These are phyloP conservation scores for Anguilla pacifica DNA, from an alignment of 2,797 vertebrate species.

Conservation along the genomic window DNA sequence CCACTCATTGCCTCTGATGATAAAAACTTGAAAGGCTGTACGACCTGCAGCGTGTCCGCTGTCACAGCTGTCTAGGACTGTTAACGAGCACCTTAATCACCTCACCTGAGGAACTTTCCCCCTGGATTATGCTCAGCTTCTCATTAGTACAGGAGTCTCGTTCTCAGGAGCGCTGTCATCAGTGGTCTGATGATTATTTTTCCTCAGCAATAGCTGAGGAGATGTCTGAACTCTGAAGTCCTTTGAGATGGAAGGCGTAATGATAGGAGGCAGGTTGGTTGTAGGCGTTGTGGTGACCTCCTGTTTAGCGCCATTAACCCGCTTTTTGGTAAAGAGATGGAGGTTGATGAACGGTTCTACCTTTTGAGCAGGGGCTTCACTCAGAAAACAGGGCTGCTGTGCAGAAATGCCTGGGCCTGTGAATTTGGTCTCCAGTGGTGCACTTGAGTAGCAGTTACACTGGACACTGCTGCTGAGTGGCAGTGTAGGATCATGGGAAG, in stretches of 20 bases:
- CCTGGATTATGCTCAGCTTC: not conserved
- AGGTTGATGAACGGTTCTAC: not conserved
- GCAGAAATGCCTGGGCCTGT: not conserved
- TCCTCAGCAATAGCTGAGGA: not conserved
- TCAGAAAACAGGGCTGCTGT: too few relatives aligned
- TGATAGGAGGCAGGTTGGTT: not conserved
- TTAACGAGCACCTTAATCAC: not conserved
- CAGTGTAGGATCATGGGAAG: not conserved
- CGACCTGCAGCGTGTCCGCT: not conserved
- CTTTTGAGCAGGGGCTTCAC: not conserved
- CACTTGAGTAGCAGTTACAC: too few relatives aligned
- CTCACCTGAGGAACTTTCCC: not conserved
- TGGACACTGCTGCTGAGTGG: not conserved
- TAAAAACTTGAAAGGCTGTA: not conserved
- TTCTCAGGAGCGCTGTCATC: not conserved
- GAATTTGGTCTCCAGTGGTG: not conserved
- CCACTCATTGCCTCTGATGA: not conserved
- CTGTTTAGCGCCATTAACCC: not conserved
- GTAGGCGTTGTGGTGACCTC: not conserved
- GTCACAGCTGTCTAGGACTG: not conserved
- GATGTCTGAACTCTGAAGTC: not conserved
- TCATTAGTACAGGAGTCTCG: not conserved
- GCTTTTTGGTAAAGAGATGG: not conserved
- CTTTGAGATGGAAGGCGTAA: not conserved
- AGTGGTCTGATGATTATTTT: not conserved